Conservation (phyloP, 1,140 invertebrate species). For the Drosophila insularis region DNA sequence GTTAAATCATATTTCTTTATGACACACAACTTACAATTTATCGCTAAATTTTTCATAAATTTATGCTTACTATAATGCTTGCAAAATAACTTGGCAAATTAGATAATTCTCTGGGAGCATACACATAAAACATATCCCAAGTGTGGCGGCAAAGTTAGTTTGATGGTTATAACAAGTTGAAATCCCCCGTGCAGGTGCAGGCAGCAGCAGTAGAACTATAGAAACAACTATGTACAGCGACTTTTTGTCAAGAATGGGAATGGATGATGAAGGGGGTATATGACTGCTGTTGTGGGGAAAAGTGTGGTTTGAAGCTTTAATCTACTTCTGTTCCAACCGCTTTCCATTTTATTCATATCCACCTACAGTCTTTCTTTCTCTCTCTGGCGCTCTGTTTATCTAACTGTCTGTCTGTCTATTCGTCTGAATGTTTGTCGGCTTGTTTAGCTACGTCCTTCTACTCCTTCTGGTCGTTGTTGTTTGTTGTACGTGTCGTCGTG, state of each 20-base stretch:
- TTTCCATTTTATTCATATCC: background rate
- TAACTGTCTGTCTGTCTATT: conserved; percentile 11
- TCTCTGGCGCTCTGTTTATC: conserved; percentile 12
- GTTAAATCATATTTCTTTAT: too few species aligned
- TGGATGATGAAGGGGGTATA: too few species aligned
- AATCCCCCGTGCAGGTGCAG: conserved; percentile 49
- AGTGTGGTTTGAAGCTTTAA: background rate
- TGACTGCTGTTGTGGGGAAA: background rate
- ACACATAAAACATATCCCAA: conserved; percentile 39
- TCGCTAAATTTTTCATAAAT: background rate
- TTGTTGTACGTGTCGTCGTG: conserved; percentile 64
- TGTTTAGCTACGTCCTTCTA: conserved; percentile 11
- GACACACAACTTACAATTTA: too few species aligned
- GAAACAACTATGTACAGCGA: background rate
- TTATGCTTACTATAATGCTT: background rate
- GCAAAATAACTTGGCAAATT: conserved; percentile 60
- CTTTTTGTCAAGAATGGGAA: background rate
- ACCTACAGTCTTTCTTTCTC: background rate
- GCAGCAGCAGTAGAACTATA: background rate
- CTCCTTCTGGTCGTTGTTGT: conserved; percentile 35
- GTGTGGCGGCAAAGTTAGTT: conserved; percentile 64
- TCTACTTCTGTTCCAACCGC: conserved; percentile 4
- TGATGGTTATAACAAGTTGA: conserved; percentile 40
- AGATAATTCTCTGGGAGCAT: conserved; percentile 49
- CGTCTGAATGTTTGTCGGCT: conserved; percentile 18